Evolutionary conservation across 2,888 invertebrate species (phyloP), one percentile per base, ranked within the genome.

Genomic region (Euphydryas editha): DNA sequence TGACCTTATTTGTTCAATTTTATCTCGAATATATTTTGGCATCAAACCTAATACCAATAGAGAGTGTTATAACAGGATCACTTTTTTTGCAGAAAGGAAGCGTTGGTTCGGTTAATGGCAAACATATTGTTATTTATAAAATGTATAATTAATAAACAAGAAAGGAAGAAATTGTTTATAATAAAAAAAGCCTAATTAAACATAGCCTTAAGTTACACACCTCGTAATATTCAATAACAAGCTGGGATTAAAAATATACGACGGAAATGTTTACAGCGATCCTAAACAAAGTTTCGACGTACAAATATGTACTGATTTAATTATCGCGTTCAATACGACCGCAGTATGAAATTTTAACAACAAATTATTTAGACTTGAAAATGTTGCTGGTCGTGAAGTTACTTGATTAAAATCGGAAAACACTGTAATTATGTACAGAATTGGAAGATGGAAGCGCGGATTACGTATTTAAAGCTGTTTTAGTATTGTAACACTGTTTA

Each of bases 341-440:
- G 51, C 63, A 30, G 46, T 30, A 30, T 39, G 51, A 44, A 64
- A 68, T 68, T n/a, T 57, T 42, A 51, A 30, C 59, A 59, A 62
- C 67, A 64, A 68, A 68, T 64, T 64, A 68, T 64, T 60, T 64
- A 59, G 59, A 51, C 67, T 59, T 60, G 55, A 37, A 24, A n/a
- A 46, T 39, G 49, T 49, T 39, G 42, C 57, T 2, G 63, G 59
- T 62, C 59, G 55, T 18, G 62, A 44, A 39, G 42, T 59, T 37
- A 39, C 37, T 64, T 60, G 67, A 68, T 68, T 64, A 68, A 68
- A 68, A 60, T 64, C 64, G 49, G 60, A 58, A 64, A 64, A 57
- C 24, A 24, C 47, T 18, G 54, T 56, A 59, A 57, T 63, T 63
- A 56, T 49, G 20, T 59, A 56, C 18, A 51, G 42, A 49, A 18